Evolutionary conservation across 2,797 vertebrate genomes (phyloP), one percentile per base, ranked within the genome.

Genomic region (Champsocephalus gunnari): DNA sequence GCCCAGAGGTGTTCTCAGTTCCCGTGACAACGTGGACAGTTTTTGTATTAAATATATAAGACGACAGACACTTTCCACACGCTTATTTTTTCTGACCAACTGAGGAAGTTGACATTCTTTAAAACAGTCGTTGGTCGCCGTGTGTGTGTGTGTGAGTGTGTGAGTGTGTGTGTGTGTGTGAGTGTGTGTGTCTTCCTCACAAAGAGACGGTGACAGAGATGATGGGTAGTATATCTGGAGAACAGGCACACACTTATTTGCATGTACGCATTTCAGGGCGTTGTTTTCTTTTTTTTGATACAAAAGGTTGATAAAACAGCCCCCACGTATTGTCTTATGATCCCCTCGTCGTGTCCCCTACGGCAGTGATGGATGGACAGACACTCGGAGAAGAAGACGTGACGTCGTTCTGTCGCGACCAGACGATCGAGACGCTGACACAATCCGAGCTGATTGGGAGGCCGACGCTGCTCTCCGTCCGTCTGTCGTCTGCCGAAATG

Each of bases 321-420:
- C 64, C 51, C 28, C 34, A 2, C 12, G 34, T 38, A 7, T 38
- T 38, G 34, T 68, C 70, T 58, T 57, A 32, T 38, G 60, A 16
- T 71, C 55, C 77, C 76, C 71, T 38, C 71, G 24, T 51, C 80
- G 76, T 61, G 28, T 73, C 73, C 69, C 67, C 69, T 17, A 82
- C 85, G 90, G 93, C 91, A 93, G 93, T 93, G 90, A 92, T 88
- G 81, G 68, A 90, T 87, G 87, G 82, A 83, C 87, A 89, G 83
- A 89, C 71, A 88, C 74, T 83, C 57, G 71, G 79, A 73, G 82
- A 80, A 77, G 83, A 84, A 83, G 86, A 84, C 77, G 43, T 32
- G 0, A 14, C 34, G 77, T 84, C 69, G 60, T 48, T 80, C 51
- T 78, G 9, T 74, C 78, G 54, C 75, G 67, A 71, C 75, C 82